These are phyloP conservation scores for Scylla paramamosain DNA, from an alignment of 1,140 invertebrate species.

Conservation along the genomic window DNA sequence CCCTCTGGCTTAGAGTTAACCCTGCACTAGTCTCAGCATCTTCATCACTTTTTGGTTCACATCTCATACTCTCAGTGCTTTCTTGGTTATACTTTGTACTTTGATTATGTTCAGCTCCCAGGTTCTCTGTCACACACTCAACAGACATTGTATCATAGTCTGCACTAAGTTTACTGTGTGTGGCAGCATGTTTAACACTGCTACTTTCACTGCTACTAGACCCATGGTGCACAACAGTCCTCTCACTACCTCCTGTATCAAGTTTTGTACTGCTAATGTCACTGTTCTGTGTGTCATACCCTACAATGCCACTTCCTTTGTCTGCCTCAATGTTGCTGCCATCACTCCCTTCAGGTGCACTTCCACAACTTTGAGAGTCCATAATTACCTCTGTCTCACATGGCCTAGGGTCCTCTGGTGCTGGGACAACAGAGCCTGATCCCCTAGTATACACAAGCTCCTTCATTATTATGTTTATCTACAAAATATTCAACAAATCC, in stretches of 20 bases:
- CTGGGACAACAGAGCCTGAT: background rate
- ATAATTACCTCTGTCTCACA: background rate
- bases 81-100: background rate
- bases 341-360: no score
- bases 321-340: background rate
- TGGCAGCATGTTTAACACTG: background rate
- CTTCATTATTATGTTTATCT: background rate
- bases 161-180: background rate
- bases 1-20: background rate
- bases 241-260: background rate
- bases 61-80: background rate
- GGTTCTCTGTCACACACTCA: background rate
- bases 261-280: background rate
- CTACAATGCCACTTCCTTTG: background rate
- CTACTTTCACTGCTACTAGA: background rate
- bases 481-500: background rate
- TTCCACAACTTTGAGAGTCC: background rate
- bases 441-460: background rate
- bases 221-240: background rate
- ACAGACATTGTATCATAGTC: background rate
- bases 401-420: background rate
- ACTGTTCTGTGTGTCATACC: background rate
- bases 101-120: background rate
- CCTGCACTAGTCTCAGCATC: background rate
- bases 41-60: background rate